Percentiles rank a stretch among this genome's conserved stretches.
Evolutionary conservation across 2,888 invertebrate genomes (phyloP).

Genomic region (Andrena hattorfiana): DNA sequence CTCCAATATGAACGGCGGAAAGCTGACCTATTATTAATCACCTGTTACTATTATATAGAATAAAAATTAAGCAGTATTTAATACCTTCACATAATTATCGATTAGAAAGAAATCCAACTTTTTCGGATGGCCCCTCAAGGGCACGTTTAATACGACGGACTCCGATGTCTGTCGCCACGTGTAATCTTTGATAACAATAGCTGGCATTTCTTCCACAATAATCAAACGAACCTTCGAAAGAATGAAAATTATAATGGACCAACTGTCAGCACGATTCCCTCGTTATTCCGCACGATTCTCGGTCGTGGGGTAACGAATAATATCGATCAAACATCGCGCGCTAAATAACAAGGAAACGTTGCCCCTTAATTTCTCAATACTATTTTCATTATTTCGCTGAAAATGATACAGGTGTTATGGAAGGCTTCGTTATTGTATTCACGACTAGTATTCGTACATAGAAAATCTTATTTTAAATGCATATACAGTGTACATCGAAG

Average conservation of each 20-base stretch:
- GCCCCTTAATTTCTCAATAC: neutral
- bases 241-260: neutral
- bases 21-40: constrained; percentile 86
- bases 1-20: constrained; percentile 91
- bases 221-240: neutral
- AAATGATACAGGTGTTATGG: neutral
- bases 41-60: neutral
- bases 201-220: constrained; percentile 87
- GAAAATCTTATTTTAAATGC: constrained; percentile 28
- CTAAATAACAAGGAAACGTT: neutral
- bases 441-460: neutral
- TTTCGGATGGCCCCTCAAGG: constrained; percentile 88
- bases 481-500: constrained; percentile 37
- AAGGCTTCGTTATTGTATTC: constrained; percentile 35
- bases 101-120: constrained; percentile 90
- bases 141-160: constrained; percentile 88
- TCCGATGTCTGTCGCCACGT: constrained; percentile 91
- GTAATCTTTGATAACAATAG: constrained; percentile 90
- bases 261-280: neutral
- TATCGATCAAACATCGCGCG: constrained; percentile 75
- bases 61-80: neutral
- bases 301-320: neutral
- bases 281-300: neutral
- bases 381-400: neutral
- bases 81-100: constrained; percentile 89